These are phyloP conservation scores for Antennarius striatus DNA, from an alignment of 2,113 vertebrate species.

Conservation along the genomic window DNA sequence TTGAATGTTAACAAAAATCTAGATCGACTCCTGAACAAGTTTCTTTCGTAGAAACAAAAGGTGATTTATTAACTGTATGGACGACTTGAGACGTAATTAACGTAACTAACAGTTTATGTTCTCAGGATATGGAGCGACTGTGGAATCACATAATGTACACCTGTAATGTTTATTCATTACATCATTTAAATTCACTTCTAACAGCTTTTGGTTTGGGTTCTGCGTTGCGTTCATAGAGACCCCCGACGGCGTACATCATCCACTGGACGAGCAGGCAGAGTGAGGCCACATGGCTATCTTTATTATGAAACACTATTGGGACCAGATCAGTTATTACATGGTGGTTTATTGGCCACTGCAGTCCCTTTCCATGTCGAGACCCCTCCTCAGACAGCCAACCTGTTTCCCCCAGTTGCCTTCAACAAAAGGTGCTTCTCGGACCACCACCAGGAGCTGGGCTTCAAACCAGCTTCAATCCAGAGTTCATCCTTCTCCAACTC, in stretches of 20 bases:
- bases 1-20: no score
- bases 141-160: background rate
- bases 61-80: no score
- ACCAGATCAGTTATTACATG: conserved; percentile 74
- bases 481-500: conserved; percentile 20
- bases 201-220: background rate
- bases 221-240: no score
- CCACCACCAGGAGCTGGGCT: conserved; percentile 30
- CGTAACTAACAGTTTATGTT: no score
- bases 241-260: conserved; percentile 4
- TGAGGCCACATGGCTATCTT: conserved; percentile 72
- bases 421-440: conserved; percentile 36
- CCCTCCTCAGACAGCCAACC: conserved; percentile 36
- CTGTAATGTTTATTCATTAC: background rate
- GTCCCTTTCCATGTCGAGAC: conserved; percentile 52
- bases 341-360: conserved; percentile 49
- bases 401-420: conserved; percentile 47
- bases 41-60: no score
- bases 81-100: no score
- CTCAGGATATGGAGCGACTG: no score
- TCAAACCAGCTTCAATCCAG: conserved; percentile 8
- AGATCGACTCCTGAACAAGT: no score
- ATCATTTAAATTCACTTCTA: no score
- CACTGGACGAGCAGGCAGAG: conserved; percentile 48
- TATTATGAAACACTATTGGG: conserved; percentile 76